A percentile compares a stretch with the other conserved stretches of the same genome.
phyloP scores from a whole-genome alignment of 2,113 vertebrate genomes.

The Tamias sibiricus region DNA sequence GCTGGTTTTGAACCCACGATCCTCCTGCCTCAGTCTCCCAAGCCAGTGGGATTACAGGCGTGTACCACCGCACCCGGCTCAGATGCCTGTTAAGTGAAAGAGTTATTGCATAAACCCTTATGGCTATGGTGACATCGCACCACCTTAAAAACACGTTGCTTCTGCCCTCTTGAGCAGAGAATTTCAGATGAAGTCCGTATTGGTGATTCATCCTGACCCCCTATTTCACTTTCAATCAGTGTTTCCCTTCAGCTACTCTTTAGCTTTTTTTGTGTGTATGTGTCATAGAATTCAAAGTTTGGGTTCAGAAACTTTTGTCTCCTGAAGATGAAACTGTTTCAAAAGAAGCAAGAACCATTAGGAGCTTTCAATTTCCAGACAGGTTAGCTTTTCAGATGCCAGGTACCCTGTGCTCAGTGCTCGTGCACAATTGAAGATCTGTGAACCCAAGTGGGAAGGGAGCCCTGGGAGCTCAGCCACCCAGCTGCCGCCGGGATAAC shows the following conservation, averaged over 20 bases:
- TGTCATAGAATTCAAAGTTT: neutral
- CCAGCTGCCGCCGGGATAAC: conserved; percentile 45
- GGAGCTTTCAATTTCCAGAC: neutral
- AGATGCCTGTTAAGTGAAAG: neutral
- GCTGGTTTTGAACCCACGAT: too few species aligned
- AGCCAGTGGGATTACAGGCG: too few species aligned
- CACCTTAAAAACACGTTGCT: neutral
- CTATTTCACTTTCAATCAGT: neutral
- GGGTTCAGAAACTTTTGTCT: neutral
- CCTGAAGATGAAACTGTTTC: neutral
- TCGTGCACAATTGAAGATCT: neutral
- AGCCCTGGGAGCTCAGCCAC: neutral
- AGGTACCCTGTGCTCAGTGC: neutral
- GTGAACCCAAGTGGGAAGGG: neutral
- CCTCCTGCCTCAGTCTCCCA: too few species aligned
- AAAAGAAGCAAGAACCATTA: neutral
- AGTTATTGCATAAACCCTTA: accelerated
- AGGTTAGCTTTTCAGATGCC: neutral
- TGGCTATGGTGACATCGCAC: neutral
- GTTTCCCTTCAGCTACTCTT: neutral
- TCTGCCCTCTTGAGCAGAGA: neutral
- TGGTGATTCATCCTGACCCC: neutral
- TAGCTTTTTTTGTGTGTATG: neutral
- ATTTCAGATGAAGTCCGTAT: neutral
- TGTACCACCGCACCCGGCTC: too few species aligned